Conservation (phyloP, 1,140 invertebrate species). For the Nymphalis io region DNA sequence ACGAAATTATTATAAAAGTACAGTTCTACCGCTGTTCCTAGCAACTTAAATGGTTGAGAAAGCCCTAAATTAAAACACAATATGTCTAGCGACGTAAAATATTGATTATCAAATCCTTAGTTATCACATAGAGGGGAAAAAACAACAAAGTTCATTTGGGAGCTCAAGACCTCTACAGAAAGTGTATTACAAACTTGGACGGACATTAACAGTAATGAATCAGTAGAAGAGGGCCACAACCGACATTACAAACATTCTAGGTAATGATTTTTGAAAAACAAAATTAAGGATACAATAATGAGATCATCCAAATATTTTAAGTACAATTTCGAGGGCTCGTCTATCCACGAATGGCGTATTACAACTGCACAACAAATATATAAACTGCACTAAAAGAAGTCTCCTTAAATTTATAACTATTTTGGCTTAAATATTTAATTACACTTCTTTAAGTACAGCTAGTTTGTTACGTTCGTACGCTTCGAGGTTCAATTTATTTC, state of each 20-base stretch:
- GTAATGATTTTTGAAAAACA: slow-evolving; percentile 27
- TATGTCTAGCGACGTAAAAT: slow-evolving; percentile 8
- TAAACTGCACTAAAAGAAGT: slow-evolving; percentile 11
- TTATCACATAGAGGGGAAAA: neutral
- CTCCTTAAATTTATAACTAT: slow-evolving; percentile 6
- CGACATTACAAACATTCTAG: slow-evolving; percentile 26
- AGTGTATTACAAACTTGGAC: slow-evolving; percentile 33
- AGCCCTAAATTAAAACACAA: slow-evolving; percentile 15
- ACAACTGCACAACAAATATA: slow-evolving; percentile 15
- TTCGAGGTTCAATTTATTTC: neutral
- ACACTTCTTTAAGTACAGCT: slow-evolving; percentile 9
- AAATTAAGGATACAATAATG: slow-evolving; percentile 43
- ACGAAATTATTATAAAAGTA: slow-evolving; percentile 54
- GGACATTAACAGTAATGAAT: slow-evolving; percentile 29
- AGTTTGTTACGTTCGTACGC: slow-evolving; percentile 9
- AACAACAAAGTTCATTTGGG: neutral
- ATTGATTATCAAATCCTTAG: slow-evolving; percentile 17
- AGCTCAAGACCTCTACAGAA: slow-evolving; percentile 2
- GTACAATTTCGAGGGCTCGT: slow-evolving; percentile 48
- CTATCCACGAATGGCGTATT: slow-evolving; percentile 19
- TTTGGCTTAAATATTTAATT: slow-evolving; percentile 7
- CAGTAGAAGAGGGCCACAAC: slow-evolving; percentile 40
- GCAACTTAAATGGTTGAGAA: slow-evolving; percentile 34
- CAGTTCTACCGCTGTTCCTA: slow-evolving; percentile 45
- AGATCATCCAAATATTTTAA: slow-evolving; percentile 56